Evolutionary conservation across 2,888 invertebrate species (phyloP), one percentile per base, ranked within the genome.

Genomic region (Podotricha telesiphe): DNA sequence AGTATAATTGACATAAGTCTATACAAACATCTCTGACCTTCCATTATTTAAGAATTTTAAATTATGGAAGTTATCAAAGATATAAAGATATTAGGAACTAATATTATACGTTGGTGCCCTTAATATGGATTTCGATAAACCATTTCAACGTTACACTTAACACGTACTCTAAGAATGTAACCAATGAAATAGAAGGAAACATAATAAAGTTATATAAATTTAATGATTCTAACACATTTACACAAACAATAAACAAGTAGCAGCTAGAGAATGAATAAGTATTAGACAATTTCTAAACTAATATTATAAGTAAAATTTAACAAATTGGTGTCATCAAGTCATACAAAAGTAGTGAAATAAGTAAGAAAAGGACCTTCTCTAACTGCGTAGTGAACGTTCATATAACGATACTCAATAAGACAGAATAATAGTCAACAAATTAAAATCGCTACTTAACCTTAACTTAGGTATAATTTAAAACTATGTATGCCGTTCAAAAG

Each of bases 201-300:
- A 59, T 59, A 22, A 59, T 59, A 59, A 59, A 45, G 45, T 59
- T 45, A 59, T 45, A 59, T 59, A 59, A 59, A 59, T 59, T 59
- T 59, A 59, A 59, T 59, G 45, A 28, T 45, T 59, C 59, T 59
- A 22, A 59, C 45, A 59, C 59, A 45, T 45, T 59, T 59, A 59
- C 59, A 59, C 45, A 59, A 59, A 22, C 11, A 59, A 59, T 28
- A 45, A 59, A 45, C n/a, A 20, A 28, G 28, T 22, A n/a, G 17
- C 59, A 59, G 45, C 22, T 45, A 45, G 59, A 59, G 42, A 59
- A 59, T 22, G 45, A 45, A 45, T 22, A n/a, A 28, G 22, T 40
- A 4, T 59, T 22, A 42, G 40, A 56, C 40, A 19, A 56, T 56
- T 37, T 42, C 20, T 20, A 20, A 58, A 40, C 20, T 58, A 15